A percentile compares a stretch with the other conserved stretches of the same genome.
These are phyloP conservation scores for Lycocorax pyrrhopterus DNA, from an alignment of 2,113 vertebrate genomes.

Conservation along the genomic window DNA sequence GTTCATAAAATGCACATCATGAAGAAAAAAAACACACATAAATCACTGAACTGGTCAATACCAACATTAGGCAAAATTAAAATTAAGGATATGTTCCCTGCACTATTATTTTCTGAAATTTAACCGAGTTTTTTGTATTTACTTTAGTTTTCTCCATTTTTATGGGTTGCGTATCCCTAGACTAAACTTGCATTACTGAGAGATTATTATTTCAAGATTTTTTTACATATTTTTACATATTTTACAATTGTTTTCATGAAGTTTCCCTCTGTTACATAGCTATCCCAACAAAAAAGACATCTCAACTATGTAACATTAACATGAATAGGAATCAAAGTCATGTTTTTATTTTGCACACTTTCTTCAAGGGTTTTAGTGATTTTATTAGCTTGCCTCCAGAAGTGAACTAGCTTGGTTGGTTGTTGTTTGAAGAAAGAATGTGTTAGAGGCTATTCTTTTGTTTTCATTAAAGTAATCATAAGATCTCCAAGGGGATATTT, in stretches of 20 bases:
- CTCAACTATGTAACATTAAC: background rate
- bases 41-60: background rate
- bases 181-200: background rate
- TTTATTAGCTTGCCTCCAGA: background rate
- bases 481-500: background rate
- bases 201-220: background rate
- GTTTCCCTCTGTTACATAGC: background rate
- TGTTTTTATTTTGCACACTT: background rate
- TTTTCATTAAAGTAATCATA: background rate
- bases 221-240: background rate
- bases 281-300: background rate
- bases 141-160: background rate
- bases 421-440: background rate
- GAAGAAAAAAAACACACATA: background rate
- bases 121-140: background rate
- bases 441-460: background rate
- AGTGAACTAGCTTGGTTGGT: background rate
- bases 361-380: background rate
- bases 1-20: background rate
- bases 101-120: background rate
- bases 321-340: rapidly evolving
- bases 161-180: background rate
- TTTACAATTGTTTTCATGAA: background rate
- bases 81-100: background rate
- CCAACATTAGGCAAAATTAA: background rate